phyloP scores from a whole-genome alignment of 2,888 invertebrate genomes.

The Copidosoma aretas region DNA sequence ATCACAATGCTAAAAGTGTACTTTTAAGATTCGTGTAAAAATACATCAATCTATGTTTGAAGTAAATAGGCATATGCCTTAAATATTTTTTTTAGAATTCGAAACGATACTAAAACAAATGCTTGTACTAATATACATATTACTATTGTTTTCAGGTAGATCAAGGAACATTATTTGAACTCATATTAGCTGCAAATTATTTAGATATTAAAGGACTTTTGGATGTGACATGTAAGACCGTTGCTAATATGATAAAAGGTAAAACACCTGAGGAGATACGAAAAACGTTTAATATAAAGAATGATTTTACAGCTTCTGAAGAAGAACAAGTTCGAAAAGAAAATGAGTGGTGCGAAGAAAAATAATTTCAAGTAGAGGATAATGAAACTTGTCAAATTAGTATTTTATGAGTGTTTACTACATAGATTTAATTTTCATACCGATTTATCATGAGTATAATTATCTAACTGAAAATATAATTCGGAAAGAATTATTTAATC shows the following conservation, averaged over 20 bases:
- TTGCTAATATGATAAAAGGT: conserved; percentile 99
- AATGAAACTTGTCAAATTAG: too few relatives aligned
- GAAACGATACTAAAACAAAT: background rate
- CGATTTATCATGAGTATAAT: too few relatives aligned
- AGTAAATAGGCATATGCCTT: too few relatives aligned
- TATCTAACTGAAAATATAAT: too few relatives aligned
- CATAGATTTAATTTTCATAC: too few relatives aligned
- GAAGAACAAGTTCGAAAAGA: conserved; percentile 97
- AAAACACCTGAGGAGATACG: conserved; percentile 97
- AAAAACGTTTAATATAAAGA: conserved; percentile 96
- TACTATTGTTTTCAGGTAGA: conserved; percentile 71
- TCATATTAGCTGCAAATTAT: conserved; percentile 97
- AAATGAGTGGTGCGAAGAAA: conserved; percentile 94
- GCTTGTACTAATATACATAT: background rate
- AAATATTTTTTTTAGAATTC: too few relatives aligned
- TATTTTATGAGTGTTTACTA: too few relatives aligned
- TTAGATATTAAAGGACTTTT: conserved; percentile 93
- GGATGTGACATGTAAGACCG: conserved; percentile 98
- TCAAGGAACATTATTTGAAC: conserved; percentile 95
- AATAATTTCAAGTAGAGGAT: conserved; percentile 62
- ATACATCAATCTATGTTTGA: too few relatives aligned
- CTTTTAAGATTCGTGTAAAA: too few relatives aligned
- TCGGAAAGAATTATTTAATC: too few relatives aligned
- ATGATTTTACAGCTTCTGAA: conserved; percentile 94
- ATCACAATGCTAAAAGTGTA: too few relatives aligned